Conservation (phyloP, 2,888 invertebrate genomes). For the Diachrysia chrysitis region DNA sequence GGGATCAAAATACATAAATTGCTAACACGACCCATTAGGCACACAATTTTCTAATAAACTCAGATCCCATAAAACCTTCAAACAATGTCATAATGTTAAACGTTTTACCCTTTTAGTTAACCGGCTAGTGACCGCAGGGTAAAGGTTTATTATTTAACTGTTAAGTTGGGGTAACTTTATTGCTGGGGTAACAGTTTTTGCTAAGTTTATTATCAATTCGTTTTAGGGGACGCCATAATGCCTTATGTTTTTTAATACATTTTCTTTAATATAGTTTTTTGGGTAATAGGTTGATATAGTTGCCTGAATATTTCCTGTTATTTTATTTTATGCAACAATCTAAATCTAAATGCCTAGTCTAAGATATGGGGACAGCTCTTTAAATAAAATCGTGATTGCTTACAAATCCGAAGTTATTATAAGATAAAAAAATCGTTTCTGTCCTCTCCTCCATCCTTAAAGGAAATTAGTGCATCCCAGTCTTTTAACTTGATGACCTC, state of each 20-base stretch:
- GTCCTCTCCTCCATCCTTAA: too few species aligned
- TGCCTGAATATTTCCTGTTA: background rate
- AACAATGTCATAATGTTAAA: conserved; percentile 53
- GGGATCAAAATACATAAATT: background rate
- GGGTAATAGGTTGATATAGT: background rate
- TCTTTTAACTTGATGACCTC: too few species aligned
- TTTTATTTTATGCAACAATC: background rate
- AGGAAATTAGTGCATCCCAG: too few species aligned
- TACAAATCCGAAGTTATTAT: too few species aligned
- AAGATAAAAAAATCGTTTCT: too few species aligned
- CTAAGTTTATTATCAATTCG: conserved; percentile 45
- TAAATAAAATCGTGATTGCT: too few species aligned
- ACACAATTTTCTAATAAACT: conserved; percentile 31
- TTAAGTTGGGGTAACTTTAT: conserved; percentile 62
- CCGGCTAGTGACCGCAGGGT: conserved; percentile 60
- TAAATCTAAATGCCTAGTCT: too few species aligned
- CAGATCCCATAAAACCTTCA: conserved; percentile 47
- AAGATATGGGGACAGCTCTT: too few species aligned
- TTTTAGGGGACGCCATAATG: conserved; percentile 27
- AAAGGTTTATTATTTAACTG: conserved; percentile 64
- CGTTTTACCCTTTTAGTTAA: conserved; percentile 56
- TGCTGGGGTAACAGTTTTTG: conserved; percentile 42
- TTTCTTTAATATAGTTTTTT: background rate
- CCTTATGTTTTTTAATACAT: background rate
- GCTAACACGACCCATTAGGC: conserved; percentile 13